These are phyloP conservation scores for Hyalella azteca DNA, from an alignment of 2,888 invertebrate species.

Conservation along the genomic window DNA sequence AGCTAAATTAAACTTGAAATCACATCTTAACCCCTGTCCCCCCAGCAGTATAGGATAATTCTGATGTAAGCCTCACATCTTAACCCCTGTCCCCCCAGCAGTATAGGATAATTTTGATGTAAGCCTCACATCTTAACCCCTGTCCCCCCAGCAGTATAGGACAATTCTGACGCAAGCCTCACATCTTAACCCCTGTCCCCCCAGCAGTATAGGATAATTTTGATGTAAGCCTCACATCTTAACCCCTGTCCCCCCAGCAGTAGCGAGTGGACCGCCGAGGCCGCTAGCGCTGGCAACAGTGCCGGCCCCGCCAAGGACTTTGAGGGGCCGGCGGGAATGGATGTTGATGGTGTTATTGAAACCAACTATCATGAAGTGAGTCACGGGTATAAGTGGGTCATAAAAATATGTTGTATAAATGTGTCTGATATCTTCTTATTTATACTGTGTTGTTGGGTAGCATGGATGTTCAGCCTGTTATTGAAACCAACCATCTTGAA, in stretches of 20 bases:
- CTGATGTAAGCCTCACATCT: no score
- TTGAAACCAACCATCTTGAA: conserved; percentile 92
- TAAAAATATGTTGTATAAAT: neutral
- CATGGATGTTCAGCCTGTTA: conserved; percentile 62
- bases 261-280: conserved; percentile 38
- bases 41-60: no score
- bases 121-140: neutral
- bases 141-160: neutral
- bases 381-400: neutral
- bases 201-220: neutral
- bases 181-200: neutral
- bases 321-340: conserved; percentile 58
- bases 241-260: neutral
- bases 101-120: neutral
- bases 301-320: conserved; percentile 47
- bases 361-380: conserved; percentile 82
- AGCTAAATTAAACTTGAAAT: no score
- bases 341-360: conserved; percentile 70
- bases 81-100: neutral
- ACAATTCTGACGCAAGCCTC: neutral
- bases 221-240: neutral
- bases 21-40: no score
- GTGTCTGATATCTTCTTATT: neutral
- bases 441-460: conserved; percentile 26
- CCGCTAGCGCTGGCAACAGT: conserved; percentile 38